phyloP scores from a whole-genome alignment of 2,888 invertebrate genomes.

The Dryadula phaetusa region DNA sequence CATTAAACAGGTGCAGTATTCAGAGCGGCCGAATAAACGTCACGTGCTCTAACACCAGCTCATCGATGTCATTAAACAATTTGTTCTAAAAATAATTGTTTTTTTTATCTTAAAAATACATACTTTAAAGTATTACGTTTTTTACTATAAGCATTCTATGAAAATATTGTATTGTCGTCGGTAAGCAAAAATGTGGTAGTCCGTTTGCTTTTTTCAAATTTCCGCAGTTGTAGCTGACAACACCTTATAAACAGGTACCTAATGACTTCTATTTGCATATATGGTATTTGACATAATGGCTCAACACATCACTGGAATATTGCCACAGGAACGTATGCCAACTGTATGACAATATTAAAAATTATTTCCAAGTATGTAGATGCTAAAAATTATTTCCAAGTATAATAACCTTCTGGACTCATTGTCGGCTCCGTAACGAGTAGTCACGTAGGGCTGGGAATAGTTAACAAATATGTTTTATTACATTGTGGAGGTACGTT shows the following conservation, averaged over 20 bases:
- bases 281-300: conserved; percentile 4
- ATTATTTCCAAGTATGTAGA: not conserved
- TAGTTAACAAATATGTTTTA: not conserved
- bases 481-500: not conserved
- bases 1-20: conserved; percentile 69
- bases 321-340: not conserved
- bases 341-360: conserved; percentile 17
- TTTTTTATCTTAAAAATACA: not conserved
- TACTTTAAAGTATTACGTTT: not conserved
- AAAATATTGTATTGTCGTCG: not conserved
- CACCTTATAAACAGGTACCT: conserved; percentile 3
- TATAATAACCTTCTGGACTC: not conserved
- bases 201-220: not conserved
- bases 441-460: conserved; percentile 28
- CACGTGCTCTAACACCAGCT: conserved; percentile 56
- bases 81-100: conserved; percentile 26
- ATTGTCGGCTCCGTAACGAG: conserved; percentile 28
- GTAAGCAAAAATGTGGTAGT: not conserved
- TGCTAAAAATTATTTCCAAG: conserved; percentile 6
- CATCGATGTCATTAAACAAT: conserved; percentile 36
- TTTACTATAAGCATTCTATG: not conserved
- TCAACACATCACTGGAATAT: not conserved
- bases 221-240: not conserved
- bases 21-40: conserved; percentile 58
- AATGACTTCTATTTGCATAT: conserved; percentile 18